A percentile compares a stretch with the other conserved stretches of the same genome.
These are phyloP conservation scores for Trichogramma evanescens DNA, from an alignment of 2,888 invertebrate species.

Conservation along the genomic window DNA sequence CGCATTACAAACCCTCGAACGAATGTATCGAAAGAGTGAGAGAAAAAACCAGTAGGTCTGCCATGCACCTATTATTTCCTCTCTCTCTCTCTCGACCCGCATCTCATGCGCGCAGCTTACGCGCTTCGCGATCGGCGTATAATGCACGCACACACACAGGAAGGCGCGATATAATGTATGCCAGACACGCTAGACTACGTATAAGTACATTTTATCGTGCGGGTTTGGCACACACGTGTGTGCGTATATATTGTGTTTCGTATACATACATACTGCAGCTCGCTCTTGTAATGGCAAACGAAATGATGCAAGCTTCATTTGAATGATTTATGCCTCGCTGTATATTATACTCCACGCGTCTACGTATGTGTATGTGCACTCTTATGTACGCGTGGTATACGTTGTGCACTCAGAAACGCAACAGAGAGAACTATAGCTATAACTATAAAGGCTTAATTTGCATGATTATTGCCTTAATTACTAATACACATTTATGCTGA, in stretches of 20 bases:
- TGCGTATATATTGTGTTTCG: not conserved
- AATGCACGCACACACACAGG: too few relatives aligned
- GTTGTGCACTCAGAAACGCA: not conserved
- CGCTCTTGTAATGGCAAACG: not conserved
- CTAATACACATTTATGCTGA: too few relatives aligned
- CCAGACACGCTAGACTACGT: too few relatives aligned
- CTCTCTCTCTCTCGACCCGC: slow-evolving; percentile 9
- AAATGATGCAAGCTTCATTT: slow-evolving; percentile 15
- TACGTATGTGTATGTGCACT: not conserved
- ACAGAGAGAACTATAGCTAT: too few relatives aligned
- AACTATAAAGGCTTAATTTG: too few relatives aligned
- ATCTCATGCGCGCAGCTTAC: not conserved
- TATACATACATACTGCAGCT: too few relatives aligned
- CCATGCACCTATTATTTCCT: slow-evolving; percentile 4
- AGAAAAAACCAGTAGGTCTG: not conserved
- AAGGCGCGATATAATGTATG: too few relatives aligned
- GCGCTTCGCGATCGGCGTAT: not conserved
- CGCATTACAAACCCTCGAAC: too few relatives aligned
- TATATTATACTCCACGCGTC: not conserved
- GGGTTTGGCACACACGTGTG: slow-evolving; percentile 1
- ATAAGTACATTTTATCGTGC: slow-evolving; percentile 19
- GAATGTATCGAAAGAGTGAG: too few relatives aligned
- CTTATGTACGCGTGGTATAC: too few relatives aligned
- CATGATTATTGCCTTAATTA: too few relatives aligned
- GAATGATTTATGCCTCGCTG: slow-evolving; percentile 10